phyloP scores from a whole-genome alignment of 2,113 vertebrate species.

The Tonatia bakeri region DNA sequence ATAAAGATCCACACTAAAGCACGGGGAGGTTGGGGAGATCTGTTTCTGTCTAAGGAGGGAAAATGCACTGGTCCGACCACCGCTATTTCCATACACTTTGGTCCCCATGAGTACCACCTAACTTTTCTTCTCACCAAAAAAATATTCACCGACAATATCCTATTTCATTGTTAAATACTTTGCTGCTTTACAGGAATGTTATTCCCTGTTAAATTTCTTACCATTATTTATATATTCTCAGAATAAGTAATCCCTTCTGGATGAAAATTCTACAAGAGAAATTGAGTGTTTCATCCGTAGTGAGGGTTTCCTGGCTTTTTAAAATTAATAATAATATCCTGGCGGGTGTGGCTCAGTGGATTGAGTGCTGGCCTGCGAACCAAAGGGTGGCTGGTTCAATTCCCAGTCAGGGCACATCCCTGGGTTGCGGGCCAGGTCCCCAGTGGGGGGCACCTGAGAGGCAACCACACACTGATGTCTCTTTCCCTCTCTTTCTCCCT shows the following conservation, averaged over 20 bases:
- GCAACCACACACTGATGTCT: no score
- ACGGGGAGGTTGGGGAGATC: not conserved
- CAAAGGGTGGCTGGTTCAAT: no score
- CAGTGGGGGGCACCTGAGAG: no score
- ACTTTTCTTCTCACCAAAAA: conserved; percentile 18
- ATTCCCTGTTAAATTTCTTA: not conserved
- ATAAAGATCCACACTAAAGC: not conserved
- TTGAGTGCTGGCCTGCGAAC: no score
- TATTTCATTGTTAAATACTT: conserved; percentile 31
- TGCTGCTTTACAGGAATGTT: not conserved
- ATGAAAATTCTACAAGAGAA: not conserved
- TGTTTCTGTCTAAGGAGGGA: not conserved
- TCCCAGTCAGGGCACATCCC: no score
- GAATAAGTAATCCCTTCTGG: not conserved
- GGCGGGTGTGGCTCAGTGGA: no score
- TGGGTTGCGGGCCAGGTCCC: no score
- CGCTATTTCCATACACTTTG: not conserved
- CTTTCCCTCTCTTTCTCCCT: no score
- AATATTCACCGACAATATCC: not conserved
- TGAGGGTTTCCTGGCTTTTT: not conserved
- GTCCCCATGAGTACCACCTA: conserved; percentile 21
- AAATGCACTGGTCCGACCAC: not conserved
- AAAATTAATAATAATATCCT: not conserved
- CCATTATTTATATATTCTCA: not conserved
- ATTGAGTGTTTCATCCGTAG: not conserved